These are phyloP conservation scores for Linyphia triangularis DNA, from an alignment of 2,888 invertebrate genomes.

Conservation along the genomic window DNA sequence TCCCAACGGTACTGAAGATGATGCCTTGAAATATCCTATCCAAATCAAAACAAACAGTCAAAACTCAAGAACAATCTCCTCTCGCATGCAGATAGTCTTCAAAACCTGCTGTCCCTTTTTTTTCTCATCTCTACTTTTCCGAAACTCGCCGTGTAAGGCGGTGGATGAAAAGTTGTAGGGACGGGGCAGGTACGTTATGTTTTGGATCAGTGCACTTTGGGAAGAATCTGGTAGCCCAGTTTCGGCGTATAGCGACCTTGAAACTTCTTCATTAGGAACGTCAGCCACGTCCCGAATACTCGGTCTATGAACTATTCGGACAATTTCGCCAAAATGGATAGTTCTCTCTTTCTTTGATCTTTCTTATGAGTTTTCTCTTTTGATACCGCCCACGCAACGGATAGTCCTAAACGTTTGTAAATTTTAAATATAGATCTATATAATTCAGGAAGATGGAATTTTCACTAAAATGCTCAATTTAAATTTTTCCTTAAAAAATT, in stretches of 20 bases:
- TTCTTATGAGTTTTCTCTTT: conserved; percentile 24
- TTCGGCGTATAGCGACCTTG: conserved; percentile 68
- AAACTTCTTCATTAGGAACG: conserved; percentile 74
- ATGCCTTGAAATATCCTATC: not conserved
- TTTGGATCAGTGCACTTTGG: conserved; percentile 73
- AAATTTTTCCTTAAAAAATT: no score
- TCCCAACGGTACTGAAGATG: no score
- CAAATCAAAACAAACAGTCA: not conserved
- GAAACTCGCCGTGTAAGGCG: not conserved
- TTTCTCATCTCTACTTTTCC: conserved; percentile 15
- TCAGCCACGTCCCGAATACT: conserved; percentile 46
- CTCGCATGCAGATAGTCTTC: not conserved
- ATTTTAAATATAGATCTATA: no score
- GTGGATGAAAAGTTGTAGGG: conserved; percentile 26
- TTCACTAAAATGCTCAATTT: no score
- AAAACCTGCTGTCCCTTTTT: conserved; percentile 10
- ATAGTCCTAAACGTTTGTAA: no score
- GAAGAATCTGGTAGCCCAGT: conserved; percentile 69
- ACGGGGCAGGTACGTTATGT: conserved; percentile 56
- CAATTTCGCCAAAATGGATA: not conserved
- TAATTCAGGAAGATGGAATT: no score
- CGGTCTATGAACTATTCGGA: conserved; percentile 55
- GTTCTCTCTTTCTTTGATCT: not conserved
- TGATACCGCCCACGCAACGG: no score
- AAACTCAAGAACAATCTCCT: not conserved